Evolutionary conservation across 2,797 vertebrate genomes (phyloP).

Genomic region (Podargus strigoides): DNA sequence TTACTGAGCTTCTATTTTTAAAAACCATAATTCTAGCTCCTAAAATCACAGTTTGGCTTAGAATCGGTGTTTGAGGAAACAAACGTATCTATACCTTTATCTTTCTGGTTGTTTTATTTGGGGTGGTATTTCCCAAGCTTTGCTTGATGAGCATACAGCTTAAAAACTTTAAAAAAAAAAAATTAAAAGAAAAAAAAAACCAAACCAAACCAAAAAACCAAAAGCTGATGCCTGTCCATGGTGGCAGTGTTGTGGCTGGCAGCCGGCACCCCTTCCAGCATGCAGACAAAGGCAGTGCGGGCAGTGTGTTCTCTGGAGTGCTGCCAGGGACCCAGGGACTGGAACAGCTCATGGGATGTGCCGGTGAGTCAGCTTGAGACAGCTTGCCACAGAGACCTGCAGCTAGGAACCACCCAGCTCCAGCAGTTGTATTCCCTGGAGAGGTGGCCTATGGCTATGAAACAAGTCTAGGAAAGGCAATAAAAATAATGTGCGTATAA

Average conservation of each 20-base stretch:
- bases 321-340: constrained; percentile 4
- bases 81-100: background rate
- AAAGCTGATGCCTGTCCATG: background rate
- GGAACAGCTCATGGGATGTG: background rate
- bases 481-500: background rate
- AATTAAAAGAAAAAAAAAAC: background rate
- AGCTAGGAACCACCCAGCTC: background rate
- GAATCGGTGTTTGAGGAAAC: background rate
- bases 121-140: background rate
- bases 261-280: background rate
- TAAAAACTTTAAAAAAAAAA: background rate
- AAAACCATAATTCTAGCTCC: background rate
- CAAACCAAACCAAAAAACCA: background rate
- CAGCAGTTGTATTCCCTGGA: background rate
- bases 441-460: background rate
- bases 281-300: background rate
- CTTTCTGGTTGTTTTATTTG: background rate
- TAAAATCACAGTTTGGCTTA: background rate
- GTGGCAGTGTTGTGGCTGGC: background rate
- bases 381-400: background rate
- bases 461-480: background rate
- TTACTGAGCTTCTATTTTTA: background rate
- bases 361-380: background rate
- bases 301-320: background rate
- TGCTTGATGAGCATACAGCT: background rate